These are phyloP conservation scores for Coelinius sp. DNA, from an alignment of 2,888 invertebrate genomes.

Conservation along the genomic window DNA sequence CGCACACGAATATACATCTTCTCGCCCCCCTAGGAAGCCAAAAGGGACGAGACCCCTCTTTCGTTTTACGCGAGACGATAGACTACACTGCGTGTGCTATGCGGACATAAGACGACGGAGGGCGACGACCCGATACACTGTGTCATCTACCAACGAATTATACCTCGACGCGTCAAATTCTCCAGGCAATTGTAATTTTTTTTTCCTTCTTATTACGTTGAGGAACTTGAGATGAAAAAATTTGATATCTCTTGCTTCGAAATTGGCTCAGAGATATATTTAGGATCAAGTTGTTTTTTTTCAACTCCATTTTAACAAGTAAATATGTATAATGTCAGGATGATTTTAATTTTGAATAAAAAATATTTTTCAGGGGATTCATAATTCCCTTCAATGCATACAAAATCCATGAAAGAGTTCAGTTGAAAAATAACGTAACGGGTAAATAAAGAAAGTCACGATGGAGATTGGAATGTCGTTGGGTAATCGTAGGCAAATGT, in stretches of 20 bases:
- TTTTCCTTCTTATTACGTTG: too few relatives aligned
- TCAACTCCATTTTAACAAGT: too few relatives aligned
- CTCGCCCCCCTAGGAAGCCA: neutral
- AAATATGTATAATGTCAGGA: too few relatives aligned
- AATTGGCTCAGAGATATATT: too few relatives aligned
- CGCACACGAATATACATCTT: neutral
- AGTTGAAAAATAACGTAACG: neutral
- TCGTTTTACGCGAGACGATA: conserved; percentile 13
- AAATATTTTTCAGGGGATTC: neutral
- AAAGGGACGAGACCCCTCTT: conserved; percentile 15
- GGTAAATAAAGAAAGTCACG: conserved; percentile 9
- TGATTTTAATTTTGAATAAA: neutral
- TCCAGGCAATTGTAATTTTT: neutral
- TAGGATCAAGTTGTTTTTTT: too few relatives aligned
- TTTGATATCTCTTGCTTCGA: too few relatives aligned
- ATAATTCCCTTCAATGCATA: neutral
- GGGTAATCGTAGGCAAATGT: conserved; percentile 22
- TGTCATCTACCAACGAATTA: conserved; percentile 2
- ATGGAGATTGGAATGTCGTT: conserved; percentile 24
- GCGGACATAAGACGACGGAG: conserved; percentile 23
- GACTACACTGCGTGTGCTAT: conserved; percentile 20
- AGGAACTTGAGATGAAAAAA: too few relatives aligned
- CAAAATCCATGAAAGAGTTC: neutral
- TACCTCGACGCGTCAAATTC: neutral
- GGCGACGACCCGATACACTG: conserved; percentile 31